A percentile compares a stretch with the other conserved stretches of the same genome.
phyloP scores from a whole-genome alignment of 2,113 vertebrate genomes.

The Xenotilapia longispinis region DNA sequence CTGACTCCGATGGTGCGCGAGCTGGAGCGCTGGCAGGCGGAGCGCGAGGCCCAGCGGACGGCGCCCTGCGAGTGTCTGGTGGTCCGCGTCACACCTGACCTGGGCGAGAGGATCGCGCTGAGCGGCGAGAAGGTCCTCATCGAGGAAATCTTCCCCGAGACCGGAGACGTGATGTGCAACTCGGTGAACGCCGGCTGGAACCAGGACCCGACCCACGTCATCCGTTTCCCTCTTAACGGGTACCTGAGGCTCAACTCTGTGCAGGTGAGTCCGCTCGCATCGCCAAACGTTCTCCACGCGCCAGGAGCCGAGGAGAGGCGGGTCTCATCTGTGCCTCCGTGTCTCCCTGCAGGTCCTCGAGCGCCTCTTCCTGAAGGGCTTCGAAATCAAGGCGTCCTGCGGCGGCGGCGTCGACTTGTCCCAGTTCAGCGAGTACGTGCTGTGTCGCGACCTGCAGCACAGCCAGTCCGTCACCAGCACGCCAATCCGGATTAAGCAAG shows the following conservation, averaged over 20 bases:
- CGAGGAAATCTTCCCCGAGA: constrained; percentile 89
- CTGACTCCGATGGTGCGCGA: constrained; percentile 89
- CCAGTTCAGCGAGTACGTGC: constrained; percentile 90
- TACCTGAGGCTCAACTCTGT: constrained; percentile 89
- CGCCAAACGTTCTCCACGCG: neutral
- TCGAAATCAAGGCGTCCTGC: constrained; percentile 80
- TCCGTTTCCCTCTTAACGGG: constrained; percentile 87
- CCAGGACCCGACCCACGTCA: constrained; percentile 91
- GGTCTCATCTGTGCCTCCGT: neutral
- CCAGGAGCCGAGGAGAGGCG: neutral
- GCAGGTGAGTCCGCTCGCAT: constrained; percentile 69
- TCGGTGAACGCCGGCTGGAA: constrained; percentile 91
- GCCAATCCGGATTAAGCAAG: constrained; percentile 88
- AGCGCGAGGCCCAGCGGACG: constrained; percentile 77
- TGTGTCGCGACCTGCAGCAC: constrained; percentile 79
- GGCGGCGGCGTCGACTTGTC: constrained; percentile 89
- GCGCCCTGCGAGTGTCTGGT: constrained; percentile 86
- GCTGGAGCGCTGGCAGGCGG: constrained; percentile 88
- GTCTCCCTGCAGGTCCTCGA: constrained; percentile 79
- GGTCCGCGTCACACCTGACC: constrained; percentile 83
- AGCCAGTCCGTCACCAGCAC: constrained; percentile 69
- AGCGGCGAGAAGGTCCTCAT: constrained; percentile 90
- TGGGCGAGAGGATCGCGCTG: constrained; percentile 85
- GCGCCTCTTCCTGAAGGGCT: constrained; percentile 86
- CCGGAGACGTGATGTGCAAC: constrained; percentile 90